Percentiles rank a stretch among this genome's conserved stretches.
phyloP scores from a whole-genome alignment of 2,888 invertebrate species.

The Tridacna gigas region DNA sequence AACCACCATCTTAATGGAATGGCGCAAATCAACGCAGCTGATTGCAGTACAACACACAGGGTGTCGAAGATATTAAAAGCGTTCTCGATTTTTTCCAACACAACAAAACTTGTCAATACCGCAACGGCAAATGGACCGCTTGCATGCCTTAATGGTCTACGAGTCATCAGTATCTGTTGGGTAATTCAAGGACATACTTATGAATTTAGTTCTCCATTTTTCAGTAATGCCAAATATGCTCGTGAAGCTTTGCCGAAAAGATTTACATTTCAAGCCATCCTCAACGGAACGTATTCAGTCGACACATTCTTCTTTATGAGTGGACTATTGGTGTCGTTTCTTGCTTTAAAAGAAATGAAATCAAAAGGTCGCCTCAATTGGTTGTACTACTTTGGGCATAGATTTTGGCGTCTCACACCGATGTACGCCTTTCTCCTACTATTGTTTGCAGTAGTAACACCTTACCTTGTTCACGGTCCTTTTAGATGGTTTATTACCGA shows the following conservation, averaged over 20 bases:
- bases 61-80: conserved; percentile 37
- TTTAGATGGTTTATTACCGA: conserved; percentile 37
- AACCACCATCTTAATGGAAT: conserved; percentile 14
- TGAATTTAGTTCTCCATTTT: conserved; percentile 30
- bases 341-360: conserved; percentile 45
- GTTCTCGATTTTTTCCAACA: conserved; percentile 66
- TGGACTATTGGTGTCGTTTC: conserved; percentile 58
- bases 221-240: conserved; percentile 54
- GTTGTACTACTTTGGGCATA: conserved; percentile 60
- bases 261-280: conserved; percentile 73
- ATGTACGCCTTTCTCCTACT: conserved; percentile 59
- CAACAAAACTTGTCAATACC: conserved; percentile 63
- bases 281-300: conserved; percentile 78
- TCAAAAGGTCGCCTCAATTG: conserved; percentile 48
- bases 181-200: conserved; percentile 79
- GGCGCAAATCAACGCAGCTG: not conserved
- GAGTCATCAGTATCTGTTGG: conserved; percentile 84
- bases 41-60: not conserved
- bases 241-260: conserved; percentile 20
- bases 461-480: conserved; percentile 58
- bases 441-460: conserved; percentile 42
- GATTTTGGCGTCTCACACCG: conserved; percentile 71
- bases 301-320: conserved; percentile 80
- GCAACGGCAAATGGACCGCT: conserved; percentile 80
- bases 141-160: conserved; percentile 90